Evolutionary conservation across 2,888 invertebrate genomes (phyloP).

Genomic region (Lochmaea crataegi): DNA sequence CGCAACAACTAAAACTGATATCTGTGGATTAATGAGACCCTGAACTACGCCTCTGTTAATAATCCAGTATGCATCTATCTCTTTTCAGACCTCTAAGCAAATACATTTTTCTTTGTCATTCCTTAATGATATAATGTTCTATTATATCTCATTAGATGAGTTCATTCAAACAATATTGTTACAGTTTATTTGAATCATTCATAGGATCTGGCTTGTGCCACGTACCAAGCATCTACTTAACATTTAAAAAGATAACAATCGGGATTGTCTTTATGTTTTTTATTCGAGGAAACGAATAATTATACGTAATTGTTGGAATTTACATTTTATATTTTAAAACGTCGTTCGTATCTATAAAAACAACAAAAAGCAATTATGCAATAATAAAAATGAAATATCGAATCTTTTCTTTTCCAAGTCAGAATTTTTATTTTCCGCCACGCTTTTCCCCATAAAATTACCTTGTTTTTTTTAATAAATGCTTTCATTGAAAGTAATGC

Average conservation of each 20-base stretch:
- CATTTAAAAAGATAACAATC: conserved; percentile 44
- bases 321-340: background rate
- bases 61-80: conserved; percentile 32
- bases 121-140: conserved; percentile 46
- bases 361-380: background rate
- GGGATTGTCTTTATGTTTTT: conserved; percentile 39
- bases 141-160: conserved; percentile 49
- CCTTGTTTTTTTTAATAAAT: no score
- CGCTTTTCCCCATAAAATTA: no score
- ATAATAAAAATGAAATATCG: background rate
- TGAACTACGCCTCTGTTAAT: conserved; percentile 26
- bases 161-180: conserved; percentile 49
- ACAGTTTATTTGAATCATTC: conserved; percentile 51
- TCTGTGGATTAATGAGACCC: background rate
- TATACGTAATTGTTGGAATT: conserved; percentile 24
- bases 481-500: no score
- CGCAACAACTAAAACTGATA: background rate
- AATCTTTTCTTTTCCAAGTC: no score
- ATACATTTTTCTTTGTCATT: conserved; percentile 36
- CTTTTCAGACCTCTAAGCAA: conserved; percentile 30
- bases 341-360: background rate
- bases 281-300: conserved; percentile 38
- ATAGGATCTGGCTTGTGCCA: conserved; percentile 47
- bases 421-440: no score
- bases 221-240: conserved; percentile 38